Base-by-base conservation (phyloP, 2,888 invertebrate species). In the Zaprionus bogoriensis region DNA sequence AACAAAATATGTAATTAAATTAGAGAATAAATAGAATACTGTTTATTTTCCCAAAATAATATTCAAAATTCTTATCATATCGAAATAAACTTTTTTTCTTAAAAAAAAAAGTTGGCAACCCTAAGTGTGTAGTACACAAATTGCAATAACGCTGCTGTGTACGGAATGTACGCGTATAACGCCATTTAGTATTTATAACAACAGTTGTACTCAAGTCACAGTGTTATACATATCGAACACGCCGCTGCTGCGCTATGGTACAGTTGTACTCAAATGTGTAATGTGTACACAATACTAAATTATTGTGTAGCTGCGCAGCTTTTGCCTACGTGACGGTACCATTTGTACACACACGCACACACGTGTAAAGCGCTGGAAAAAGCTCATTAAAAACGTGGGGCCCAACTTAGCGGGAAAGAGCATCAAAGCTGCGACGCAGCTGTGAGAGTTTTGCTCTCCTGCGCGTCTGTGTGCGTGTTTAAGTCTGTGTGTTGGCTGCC, bases 401-500 rank as follows among this genome's bases (percentile, higher is more conserved):
- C 10, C 23, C 12, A 42, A 55, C 39, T 27, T n/a, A n/a, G n/a
- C n/a, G n/a, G 12, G 20, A 44, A 28, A 48, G 69, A 27, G 64
- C 50, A 54, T 50, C 52, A 20, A 1, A 2, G 17, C 1, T 17
- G 32, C 32, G 32, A 17, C 32, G 17, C 3, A 53, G 20, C 42
- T 23, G 19, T 14, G 20, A 22, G 23, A 23, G 10, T 7, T 14
- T 25, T 41, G 41, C 1, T 1, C 9, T 7, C 17, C 12, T 12
- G 12, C 14, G 32, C 17, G 32, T 17, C 3, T 17, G 9, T 36
- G 32, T 12, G 12, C 14, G 32, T 36, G 32, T 17, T 36, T 36
- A 7, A 17, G 2, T 12, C 20, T 3, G 25, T 14, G 28, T 17
- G n/a, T 20, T 44, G 32, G 3, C n/a, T 7, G 4, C 58, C 63